Conservation (phyloP, 2,113 vertebrate genomes). For the Sphyrna mokarran region DNA sequence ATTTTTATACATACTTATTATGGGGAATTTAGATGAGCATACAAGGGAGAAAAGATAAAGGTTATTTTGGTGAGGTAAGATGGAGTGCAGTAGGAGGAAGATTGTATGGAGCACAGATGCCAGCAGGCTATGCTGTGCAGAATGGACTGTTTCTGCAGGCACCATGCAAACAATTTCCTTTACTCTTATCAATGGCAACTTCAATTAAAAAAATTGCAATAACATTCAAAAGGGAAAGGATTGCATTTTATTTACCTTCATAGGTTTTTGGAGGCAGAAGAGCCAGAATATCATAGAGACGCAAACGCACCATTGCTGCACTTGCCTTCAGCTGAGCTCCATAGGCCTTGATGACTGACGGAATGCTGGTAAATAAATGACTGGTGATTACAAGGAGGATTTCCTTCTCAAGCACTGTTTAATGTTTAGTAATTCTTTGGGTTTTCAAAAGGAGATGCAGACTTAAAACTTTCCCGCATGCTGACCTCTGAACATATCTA, state of each 20-base stretch:
- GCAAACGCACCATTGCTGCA: constrained; percentile 93
- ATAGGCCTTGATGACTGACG: constrained; percentile 90
- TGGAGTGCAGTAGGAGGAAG: neutral
- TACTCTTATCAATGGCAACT: neutral
- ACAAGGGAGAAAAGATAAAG: neutral
- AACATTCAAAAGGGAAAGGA: neutral
- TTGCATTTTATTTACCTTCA: constrained; percentile 68
- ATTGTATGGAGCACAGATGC: neutral
- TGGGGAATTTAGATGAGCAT: neutral
- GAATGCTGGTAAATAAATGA: constrained; percentile 61
- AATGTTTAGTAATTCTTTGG: neutral
- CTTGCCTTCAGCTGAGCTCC: constrained; percentile 96
- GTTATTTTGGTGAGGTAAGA: neutral
- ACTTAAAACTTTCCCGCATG: neutral
- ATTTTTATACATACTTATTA: no score
- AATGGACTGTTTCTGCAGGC: neutral
- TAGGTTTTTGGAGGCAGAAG: constrained; percentile 95
- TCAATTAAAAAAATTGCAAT: neutral
- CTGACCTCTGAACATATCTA: neutral
- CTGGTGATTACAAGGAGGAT: neutral
- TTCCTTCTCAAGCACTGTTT: neutral
- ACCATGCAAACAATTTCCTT: neutral
- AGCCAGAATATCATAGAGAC: constrained; percentile 94
- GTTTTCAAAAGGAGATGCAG: neutral
- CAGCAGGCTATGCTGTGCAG: neutral